Evolutionary conservation across 2,113 vertebrate genomes (phyloP).

Genomic region (Chaetura pelagica): DNA sequence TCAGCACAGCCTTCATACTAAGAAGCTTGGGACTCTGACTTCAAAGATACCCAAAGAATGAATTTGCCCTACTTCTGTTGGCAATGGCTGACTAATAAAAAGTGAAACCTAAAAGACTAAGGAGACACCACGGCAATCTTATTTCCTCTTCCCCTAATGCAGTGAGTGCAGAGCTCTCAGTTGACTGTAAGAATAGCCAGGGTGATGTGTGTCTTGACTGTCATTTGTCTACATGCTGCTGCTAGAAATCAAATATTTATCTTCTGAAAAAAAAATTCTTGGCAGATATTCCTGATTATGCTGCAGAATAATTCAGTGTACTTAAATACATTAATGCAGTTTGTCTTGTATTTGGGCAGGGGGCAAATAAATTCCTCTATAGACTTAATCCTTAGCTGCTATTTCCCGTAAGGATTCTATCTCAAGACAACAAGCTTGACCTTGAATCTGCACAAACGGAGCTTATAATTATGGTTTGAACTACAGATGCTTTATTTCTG

Average conservation of each 20-base stretch:
- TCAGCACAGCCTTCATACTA: background rate
- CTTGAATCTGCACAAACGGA: background rate
- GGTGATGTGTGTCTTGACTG: background rate
- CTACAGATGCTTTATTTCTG: background rate
- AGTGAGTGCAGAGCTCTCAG: background rate
- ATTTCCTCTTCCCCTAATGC: background rate
- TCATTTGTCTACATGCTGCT: background rate
- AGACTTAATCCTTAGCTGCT: background rate
- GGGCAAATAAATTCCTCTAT: background rate
- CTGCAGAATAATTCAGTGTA: background rate
- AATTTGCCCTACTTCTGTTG: background rate
- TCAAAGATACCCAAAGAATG: background rate
- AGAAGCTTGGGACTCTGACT: background rate
- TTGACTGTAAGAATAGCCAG: background rate
- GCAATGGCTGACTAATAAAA: background rate
- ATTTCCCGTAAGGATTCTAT: background rate
- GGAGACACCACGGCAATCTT: background rate
- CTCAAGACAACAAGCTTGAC: background rate
- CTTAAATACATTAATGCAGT: background rate
- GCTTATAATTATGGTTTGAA: constrained; percentile 13
- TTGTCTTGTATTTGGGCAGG: background rate
- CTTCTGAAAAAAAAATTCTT: background rate
- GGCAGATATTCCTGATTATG: background rate
- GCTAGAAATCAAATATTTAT: background rate
- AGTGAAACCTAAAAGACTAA: background rate